Percentiles rank a stretch among this genome's conserved stretches.
phyloP scores from a whole-genome alignment of 2,113 vertebrate species.

The Rhea pennata region DNA sequence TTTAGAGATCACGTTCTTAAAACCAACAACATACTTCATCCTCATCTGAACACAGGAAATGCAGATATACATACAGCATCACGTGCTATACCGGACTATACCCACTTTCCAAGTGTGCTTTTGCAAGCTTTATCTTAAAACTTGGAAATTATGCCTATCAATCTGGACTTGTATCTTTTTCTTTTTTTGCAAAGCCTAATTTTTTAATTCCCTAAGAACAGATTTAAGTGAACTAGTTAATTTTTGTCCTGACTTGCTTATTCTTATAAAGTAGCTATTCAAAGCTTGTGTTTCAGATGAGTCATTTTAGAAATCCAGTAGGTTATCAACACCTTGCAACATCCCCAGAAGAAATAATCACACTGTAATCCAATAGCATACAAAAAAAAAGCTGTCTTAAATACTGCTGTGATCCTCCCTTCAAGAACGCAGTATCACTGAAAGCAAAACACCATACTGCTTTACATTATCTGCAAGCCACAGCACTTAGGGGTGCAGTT shows the following conservation, averaged over 20 bases:
- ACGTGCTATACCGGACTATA: background rate
- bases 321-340: slow-evolving; percentile 3
- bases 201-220: background rate
- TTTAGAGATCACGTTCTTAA: background rate
- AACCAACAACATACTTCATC: background rate
- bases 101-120: background rate
- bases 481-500: accelerated
- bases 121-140: background rate
- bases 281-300: background rate
- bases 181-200: background rate
- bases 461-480: background rate
- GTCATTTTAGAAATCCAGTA: background rate
- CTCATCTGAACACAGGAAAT: background rate
- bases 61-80: background rate
- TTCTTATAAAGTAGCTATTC: background rate
- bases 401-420: background rate
- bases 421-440: background rate
- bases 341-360: background rate
- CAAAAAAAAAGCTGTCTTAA: background rate
- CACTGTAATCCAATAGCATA: background rate
- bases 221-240: background rate
- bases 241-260: background rate
- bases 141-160: background rate
- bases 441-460: background rate
- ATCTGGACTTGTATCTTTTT: background rate